phyloP scores from a whole-genome alignment of 2,113 vertebrate genomes.

The Murina feae region DNA sequence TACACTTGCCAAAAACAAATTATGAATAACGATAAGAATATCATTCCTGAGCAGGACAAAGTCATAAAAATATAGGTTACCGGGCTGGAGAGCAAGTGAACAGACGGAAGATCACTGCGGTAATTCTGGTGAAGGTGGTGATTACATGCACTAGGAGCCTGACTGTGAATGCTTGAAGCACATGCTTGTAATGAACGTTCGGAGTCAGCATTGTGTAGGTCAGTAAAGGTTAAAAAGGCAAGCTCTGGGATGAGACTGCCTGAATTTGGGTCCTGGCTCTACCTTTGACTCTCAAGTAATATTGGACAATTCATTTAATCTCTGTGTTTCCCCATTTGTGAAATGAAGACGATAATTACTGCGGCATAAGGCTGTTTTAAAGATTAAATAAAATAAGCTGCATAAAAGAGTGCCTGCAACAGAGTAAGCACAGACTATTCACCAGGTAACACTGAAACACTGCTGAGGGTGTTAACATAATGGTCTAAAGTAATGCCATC shows the following conservation, averaged over 20 bases:
- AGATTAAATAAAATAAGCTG: background rate
- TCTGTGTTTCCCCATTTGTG: background rate
- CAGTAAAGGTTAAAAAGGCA: background rate
- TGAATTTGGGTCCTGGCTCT: background rate
- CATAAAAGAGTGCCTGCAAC: background rate
- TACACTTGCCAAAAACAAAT: background rate
- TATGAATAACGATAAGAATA: background rate
- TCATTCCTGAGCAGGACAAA: background rate
- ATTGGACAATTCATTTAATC: background rate
- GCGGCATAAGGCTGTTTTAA: background rate
- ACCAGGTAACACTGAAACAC: background rate
- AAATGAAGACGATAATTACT: background rate
- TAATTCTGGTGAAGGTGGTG: background rate
- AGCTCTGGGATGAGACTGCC: background rate
- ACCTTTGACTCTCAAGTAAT: background rate
- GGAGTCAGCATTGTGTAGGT: background rate
- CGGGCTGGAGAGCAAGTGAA: background rate
- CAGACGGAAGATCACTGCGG: background rate
- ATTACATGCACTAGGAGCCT: too few relatives aligned
- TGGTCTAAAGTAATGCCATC: background rate
- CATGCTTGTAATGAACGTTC: background rate
- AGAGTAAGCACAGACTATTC: background rate
- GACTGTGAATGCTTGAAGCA: background rate
- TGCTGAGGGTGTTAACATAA: background rate
- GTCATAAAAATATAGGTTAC: background rate